Evolutionary conservation across 2,888 invertebrate genomes (phyloP).

Genomic region (Eutolmus rufibarbis): DNA sequence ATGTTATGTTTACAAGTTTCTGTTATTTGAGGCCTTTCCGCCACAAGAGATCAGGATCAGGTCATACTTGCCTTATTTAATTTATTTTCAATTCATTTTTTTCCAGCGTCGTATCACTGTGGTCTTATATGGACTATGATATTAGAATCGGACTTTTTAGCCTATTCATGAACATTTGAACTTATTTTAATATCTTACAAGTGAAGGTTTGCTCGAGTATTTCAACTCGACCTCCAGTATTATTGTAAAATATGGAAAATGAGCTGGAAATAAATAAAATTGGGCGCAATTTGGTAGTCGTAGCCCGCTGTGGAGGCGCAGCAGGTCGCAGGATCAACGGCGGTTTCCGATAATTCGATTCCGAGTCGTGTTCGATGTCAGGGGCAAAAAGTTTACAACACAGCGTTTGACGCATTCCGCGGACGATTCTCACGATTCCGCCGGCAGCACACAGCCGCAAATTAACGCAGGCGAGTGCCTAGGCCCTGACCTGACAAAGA

Average conservation of each 20-base stretch:
- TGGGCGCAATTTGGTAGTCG: not conserved
- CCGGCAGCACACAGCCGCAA: not conserved
- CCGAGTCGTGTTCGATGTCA: conserved; percentile 34
- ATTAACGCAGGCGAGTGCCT: conserved; percentile 16
- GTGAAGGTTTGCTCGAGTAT: too few relatives aligned
- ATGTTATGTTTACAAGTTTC: too few relatives aligned
- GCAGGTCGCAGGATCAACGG: conserved; percentile 5
- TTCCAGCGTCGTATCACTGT: too few relatives aligned
- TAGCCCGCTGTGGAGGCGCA: not conserved
- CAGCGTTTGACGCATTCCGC: conserved; percentile 37
- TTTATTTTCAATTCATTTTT: too few relatives aligned
- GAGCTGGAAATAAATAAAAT: not conserved
- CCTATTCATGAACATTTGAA: too few relatives aligned
- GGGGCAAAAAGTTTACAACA: conserved; percentile 36
- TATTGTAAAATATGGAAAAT: not conserved
- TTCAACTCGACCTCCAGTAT: not conserved
- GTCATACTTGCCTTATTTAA: too few relatives aligned
- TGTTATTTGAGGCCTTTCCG: too few relatives aligned
- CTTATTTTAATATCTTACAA: too few relatives aligned
- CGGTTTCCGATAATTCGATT: conserved; percentile 37
- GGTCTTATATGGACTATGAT: too few relatives aligned
- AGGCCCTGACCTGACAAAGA: conserved; percentile 34
- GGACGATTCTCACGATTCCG: conserved; percentile 46
- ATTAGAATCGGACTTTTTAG: too few relatives aligned
- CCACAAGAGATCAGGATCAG: too few relatives aligned